Evolutionary conservation across 2,888 invertebrate species (phyloP), one percentile per base, ranked within the genome.

Genomic region (Gari tellinella): DNA sequence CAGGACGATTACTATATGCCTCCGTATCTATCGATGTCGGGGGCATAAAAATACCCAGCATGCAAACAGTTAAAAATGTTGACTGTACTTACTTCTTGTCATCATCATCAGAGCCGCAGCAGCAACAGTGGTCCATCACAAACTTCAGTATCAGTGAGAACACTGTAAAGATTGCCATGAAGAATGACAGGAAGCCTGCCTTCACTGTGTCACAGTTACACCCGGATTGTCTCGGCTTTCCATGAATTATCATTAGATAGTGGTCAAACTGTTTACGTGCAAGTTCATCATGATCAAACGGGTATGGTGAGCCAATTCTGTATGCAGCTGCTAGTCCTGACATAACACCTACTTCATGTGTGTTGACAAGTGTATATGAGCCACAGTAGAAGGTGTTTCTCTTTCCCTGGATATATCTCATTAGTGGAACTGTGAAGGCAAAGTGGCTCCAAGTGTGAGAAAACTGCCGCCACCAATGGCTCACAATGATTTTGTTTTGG

Each of bases 381-480:
- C 88, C 87, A 75, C 83, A 83, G 60, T 80, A 87, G 74, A 83
- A 86, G 2, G 86, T 84, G 57, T 85, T 67, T 56, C 80, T 67
- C 52, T 72, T 82, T 0, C 86, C 86, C 48, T 88, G 87, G 5
- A 87, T 68, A 65, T 83, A 88, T 40, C 86, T 67, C 81, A 85
- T 82, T 14, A 86, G 75, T 7, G 87, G 87, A 3, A 86, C 86
- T 8, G 85, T 81, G 46, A 87, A 87, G 2, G 86, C 86, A 77
- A 86, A 88, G 68, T 88, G 87, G 4, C 80, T 66, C 88, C 87
- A 88, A 14, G 84, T 81, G 60, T 88, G 88, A 8, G 88, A 85
- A 57, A 88, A 86, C 72, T 88, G 86, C 21, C 86, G 65, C 88
- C 88, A 88, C 85, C 86, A 87, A 43, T 80, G 77, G 49, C 67